A percentile compares a stretch with the other conserved stretches of the same genome.
phyloP scores from a whole-genome alignment of 2,888 invertebrate genomes.

The Brachyopa scutellaris region DNA sequence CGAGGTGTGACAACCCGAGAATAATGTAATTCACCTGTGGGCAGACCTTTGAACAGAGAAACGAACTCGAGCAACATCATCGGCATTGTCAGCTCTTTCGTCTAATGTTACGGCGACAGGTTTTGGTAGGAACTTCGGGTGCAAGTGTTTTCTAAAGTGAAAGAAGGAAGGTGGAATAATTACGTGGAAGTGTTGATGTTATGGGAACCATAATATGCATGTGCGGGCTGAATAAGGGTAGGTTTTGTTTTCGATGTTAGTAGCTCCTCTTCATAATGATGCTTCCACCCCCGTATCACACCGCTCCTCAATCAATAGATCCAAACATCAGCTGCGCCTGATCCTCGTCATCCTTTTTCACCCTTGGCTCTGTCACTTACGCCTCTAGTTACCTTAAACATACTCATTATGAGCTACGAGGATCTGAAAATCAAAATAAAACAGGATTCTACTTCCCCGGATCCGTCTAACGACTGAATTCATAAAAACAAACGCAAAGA shows the following conservation, averaged over 20 bases:
- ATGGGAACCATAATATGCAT: constrained; percentile 38
- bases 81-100: constrained; percentile 41
- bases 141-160: constrained; percentile 14
- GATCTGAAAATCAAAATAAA: too few species aligned
- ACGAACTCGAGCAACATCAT: constrained; percentile 56
- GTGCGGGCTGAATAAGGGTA: constrained; percentile 23
- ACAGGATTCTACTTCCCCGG: too few species aligned
- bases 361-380: too few species aligned
- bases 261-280: too few species aligned
- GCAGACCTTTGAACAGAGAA: constrained; percentile 41
- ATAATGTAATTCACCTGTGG: constrained; percentile 70
- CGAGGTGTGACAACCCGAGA: constrained; percentile 69
- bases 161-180: constrained; percentile 12
- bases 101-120: constrained; percentile 68
- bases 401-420: too few species aligned
- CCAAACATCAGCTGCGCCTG: too few species aligned
- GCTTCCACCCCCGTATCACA: too few species aligned
- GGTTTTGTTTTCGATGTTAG: neutral
- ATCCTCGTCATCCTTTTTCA: too few species aligned
- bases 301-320: too few species aligned
- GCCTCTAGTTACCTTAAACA: too few species aligned
- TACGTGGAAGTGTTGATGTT: neutral
- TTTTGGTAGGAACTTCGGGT: constrained; percentile 11
- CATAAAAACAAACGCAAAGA: too few species aligned
- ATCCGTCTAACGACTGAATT: too few species aligned